Evolutionary conservation across 2,113 vertebrate species (phyloP), one percentile per base, ranked within the genome.

Genomic region (Mesocricetus auratus): DNA sequence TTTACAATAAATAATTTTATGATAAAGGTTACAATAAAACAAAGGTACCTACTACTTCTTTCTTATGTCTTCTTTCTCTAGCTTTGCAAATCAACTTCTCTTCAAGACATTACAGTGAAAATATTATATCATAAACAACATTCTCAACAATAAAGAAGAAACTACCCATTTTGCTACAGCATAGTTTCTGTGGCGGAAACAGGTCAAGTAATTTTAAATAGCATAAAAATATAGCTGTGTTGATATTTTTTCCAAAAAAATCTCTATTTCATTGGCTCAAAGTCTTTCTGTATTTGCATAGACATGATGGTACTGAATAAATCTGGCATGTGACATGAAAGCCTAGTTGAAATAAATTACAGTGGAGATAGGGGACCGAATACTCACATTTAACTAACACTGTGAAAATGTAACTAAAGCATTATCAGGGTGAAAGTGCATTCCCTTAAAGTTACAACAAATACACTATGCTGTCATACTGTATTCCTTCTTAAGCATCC

Each of bases 181-280:
- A 64, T 26, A 64, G 16, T 11, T 90, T 45, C 94, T 86, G 21
- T 74, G 85, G 90, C 90, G 21, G 33, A 96, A 95, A 94, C 56
- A 17, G 60, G 56, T 91, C 89, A 85, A 89, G 24, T 95, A 81
- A 95, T 77, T 92, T 91, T 83, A 90, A 94, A 91, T 58, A 69
- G 33, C 10, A 87, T 94, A 74, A 86, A 86, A 79, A 77, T 66
- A 78, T 31, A 89, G 24, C 7, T 33, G 39, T 75, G 13, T 85
- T 26, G 22, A 74, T 73, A 78, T 68, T n/a, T 69, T 24, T 92
- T 95, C 71, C 4, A 5, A 78, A 89, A 89, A 85, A 93, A 64
- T 50, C 39, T 85, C 19, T 22, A 13, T 66, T 79, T n/a, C 15
- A 31, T 45, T 93, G 36, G 8, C n/a, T 69, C 69, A n/a, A 90